phyloP scores from a whole-genome alignment of 2,888 invertebrate species.

The Aquatica leii region DNA sequence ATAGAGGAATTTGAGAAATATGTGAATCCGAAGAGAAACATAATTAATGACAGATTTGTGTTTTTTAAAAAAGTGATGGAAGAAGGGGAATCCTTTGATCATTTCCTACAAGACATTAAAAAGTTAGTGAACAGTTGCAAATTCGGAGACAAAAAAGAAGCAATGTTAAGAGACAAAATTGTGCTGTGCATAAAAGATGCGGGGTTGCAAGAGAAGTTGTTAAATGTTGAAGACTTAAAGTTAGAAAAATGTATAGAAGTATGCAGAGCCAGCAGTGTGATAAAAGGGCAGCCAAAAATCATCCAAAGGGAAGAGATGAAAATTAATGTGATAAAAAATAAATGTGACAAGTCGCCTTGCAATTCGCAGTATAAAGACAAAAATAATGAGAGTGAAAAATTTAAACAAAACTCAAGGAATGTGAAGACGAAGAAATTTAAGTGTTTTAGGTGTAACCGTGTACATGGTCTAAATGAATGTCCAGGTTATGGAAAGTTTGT shows the following conservation, averaged over 20 bases:
- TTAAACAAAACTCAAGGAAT: no score
- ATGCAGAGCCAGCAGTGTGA: slow-evolving; percentile 1
- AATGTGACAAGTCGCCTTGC: background rate
- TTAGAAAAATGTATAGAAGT: no score
- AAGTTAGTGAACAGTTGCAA: background rate
- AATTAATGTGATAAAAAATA: background rate
- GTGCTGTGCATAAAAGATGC: slow-evolving; percentile 4
- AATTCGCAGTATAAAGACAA: no score
- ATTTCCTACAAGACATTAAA: no score
- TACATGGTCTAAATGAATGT: slow-evolving; percentile 1
- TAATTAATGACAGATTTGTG: no score
- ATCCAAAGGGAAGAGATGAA: background rate
- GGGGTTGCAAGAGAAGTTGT: no score
- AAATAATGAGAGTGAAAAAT: no score
- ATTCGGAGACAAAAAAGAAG: background rate
- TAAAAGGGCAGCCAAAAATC: background rate
- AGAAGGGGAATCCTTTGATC: slow-evolving; percentile 5
- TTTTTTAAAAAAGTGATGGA: no score
- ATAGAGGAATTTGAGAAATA: no score
- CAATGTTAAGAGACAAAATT: slow-evolving; percentile 1
- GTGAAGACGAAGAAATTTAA: no score
- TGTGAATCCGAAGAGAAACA: no score
- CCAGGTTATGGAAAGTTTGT: background rate
- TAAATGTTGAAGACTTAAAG: no score
- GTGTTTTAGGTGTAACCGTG: slow-evolving; percentile 4